Evolutionary conservation across 2,113 vertebrate genomes (phyloP).

Genomic region (Chunga burmeisteri): DNA sequence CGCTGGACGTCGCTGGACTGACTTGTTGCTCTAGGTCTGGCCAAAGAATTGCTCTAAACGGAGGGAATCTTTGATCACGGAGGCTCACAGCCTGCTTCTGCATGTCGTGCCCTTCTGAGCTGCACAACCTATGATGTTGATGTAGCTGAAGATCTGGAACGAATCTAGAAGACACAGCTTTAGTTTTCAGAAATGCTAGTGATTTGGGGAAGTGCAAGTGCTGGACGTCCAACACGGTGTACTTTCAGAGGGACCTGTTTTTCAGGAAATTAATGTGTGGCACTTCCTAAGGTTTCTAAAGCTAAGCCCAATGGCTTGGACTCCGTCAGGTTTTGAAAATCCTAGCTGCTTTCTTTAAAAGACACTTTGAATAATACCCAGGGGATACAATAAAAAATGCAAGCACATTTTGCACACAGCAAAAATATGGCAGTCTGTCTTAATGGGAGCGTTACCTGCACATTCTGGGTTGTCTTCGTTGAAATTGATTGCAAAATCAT

Average conservation of each 20-base stretch:
- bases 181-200: background rate
- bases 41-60: background rate
- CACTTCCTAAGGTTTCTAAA: background rate
- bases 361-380: background rate
- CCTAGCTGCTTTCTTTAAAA: background rate
- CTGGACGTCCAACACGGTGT: background rate
- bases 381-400: background rate
- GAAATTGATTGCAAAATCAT: conserved; percentile 98
- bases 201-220: background rate
- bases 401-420: background rate
- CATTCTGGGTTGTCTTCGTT: conserved; percentile 97
- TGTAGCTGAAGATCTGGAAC: background rate
- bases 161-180: background rate
- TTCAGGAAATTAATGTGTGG: background rate
- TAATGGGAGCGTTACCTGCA: conserved; percentile 80
- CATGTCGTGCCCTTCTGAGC: background rate
- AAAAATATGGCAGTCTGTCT: background rate
- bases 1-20: background rate
- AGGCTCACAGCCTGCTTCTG: background rate
- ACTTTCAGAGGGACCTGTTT: background rate
- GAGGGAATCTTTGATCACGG: background rate
- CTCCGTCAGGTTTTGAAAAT: background rate
- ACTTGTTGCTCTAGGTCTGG: background rate
- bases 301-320: background rate
- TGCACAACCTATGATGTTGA: background rate